Conservation (phyloP, 2,888 invertebrate genomes). For the Chromoteleia sp. region DNA sequence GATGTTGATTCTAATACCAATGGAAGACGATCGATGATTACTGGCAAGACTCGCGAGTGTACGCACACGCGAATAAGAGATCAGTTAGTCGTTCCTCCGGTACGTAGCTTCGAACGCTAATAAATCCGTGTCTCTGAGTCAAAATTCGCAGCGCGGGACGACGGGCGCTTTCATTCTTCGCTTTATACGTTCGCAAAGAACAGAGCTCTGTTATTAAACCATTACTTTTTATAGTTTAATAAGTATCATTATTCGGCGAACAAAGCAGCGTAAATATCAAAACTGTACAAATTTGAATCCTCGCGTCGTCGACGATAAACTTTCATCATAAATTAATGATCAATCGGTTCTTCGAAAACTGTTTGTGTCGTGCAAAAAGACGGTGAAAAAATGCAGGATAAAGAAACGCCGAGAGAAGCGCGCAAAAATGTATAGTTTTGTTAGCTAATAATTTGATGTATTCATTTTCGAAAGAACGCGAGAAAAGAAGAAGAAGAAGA, state of each 20-base stretch:
- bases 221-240: slow-evolving; percentile 24
- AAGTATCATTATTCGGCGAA: not conserved
- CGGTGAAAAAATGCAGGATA: not conserved
- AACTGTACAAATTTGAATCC: not conserved
- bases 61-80: slow-evolving; percentile 6
- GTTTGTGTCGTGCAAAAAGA: not conserved
- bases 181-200: slow-evolving; percentile 11
- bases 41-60: not conserved
- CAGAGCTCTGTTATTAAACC: slow-evolving; percentile 20
- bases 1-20: not conserved
- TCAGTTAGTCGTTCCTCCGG: slow-evolving; percentile 13
- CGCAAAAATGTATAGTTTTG: not conserved
- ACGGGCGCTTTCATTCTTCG: not conserved
- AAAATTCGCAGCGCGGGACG: slow-evolving; percentile 14
- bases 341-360: not conserved
- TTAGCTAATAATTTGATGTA: slow-evolving; percentile 1
- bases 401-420: no score
- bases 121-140: slow-evolving; percentile 39
- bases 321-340: not conserved
- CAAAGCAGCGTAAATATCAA: slow-evolving; percentile 10
- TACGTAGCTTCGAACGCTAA: slow-evolving; percentile 25
- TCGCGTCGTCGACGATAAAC: not conserved
- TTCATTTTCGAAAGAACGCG: not conserved
- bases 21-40: not conserved
- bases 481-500: not conserved